A percentile compares a stretch with the other conserved stretches of the same genome.
Conservation (phyloP, 2,888 invertebrate species). For the Chaetogeoica ovagalla region DNA sequence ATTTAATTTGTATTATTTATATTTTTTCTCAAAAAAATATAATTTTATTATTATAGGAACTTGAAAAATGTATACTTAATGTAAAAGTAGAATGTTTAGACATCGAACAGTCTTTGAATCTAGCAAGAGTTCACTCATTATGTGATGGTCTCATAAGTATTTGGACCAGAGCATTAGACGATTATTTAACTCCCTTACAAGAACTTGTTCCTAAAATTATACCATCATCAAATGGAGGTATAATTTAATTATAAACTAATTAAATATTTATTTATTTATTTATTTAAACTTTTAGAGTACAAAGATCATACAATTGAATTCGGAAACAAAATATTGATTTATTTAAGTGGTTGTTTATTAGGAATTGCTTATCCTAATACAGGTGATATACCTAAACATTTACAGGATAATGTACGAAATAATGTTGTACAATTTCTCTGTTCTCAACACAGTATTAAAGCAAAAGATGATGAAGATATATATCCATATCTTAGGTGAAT, state of each 20-base stretch:
- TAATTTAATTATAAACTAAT: constrained; percentile 2
- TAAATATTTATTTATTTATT: constrained; percentile 11
- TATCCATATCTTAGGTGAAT: constrained; percentile 69
- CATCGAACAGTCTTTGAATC: constrained; percentile 71
- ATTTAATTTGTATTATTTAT: constrained; percentile 34
- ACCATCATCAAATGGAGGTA: constrained; percentile 57
- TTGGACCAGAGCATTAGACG: constrained; percentile 75
- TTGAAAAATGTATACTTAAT: constrained; percentile 74
- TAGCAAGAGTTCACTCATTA: constrained; percentile 67
- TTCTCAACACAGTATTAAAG: constrained; percentile 67
- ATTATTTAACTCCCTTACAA: constrained; percentile 74
- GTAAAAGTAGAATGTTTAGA: constrained; percentile 76
- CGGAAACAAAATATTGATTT: constrained; percentile 83
- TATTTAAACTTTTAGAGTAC: constrained; percentile 55
- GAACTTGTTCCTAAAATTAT: constrained; percentile 67
- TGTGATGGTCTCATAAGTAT: constrained; percentile 73
- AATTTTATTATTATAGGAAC: constrained; percentile 61
- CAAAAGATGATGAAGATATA: constrained; percentile 66
- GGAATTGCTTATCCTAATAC: constrained; percentile 76
- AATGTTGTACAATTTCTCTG: constrained; percentile 74
- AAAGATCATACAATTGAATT: constrained; percentile 61
- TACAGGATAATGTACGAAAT: constrained; percentile 68
- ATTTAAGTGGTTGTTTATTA: constrained; percentile 84
- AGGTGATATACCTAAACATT: constrained; percentile 65
- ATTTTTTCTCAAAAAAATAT: constrained; percentile 4